phyloP scores from a whole-genome alignment of 2,888 invertebrate genomes.

The Micoletzkya japonica region DNA sequence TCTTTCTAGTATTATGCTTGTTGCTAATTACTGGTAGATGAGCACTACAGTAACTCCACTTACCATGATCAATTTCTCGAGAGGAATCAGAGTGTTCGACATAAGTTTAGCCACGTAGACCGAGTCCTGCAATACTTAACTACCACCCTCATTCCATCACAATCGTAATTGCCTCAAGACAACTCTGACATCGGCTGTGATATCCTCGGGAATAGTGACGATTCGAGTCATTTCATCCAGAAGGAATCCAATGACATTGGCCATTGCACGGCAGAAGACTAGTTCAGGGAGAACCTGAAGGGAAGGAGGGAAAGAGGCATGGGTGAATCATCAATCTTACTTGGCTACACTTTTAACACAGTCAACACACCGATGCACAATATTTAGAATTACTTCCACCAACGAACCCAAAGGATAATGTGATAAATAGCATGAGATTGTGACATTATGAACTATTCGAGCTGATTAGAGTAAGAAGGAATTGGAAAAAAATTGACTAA shows the following conservation, averaged over 20 bases:
- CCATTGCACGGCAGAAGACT: slow-evolving; percentile 52
- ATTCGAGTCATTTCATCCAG: slow-evolving; percentile 41
- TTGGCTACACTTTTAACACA: neutral
- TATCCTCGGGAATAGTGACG: slow-evolving; percentile 41
- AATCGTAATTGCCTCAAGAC: too few species aligned
- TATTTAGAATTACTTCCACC: neutral
- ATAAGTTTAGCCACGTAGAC: slow-evolving; percentile 37
- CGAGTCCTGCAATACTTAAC: slow-evolving; percentile 32
- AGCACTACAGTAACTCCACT: neutral
- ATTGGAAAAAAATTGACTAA: slow-evolving; percentile 22
- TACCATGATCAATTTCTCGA: slow-evolving; percentile 37
- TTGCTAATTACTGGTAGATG: too few species aligned
- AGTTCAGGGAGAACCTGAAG: slow-evolving; percentile 42
- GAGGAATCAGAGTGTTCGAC: slow-evolving; percentile 37
- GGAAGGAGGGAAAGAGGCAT: neutral
- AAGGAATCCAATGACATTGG: slow-evolving; percentile 49
- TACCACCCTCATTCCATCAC: too few species aligned
- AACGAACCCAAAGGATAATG: too few species aligned
- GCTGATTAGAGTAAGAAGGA: neutral
- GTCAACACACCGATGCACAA: neutral
- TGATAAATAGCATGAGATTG: neutral
- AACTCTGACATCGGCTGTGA: slow-evolving; percentile 35
- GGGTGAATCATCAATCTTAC: neutral
- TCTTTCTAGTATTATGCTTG: too few species aligned
- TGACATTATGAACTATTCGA: neutral